A percentile compares a stretch with the other conserved stretches of the same genome.
phyloP scores from a whole-genome alignment of 2,797 vertebrate genomes.

The Gambelia wislizenii region DNA sequence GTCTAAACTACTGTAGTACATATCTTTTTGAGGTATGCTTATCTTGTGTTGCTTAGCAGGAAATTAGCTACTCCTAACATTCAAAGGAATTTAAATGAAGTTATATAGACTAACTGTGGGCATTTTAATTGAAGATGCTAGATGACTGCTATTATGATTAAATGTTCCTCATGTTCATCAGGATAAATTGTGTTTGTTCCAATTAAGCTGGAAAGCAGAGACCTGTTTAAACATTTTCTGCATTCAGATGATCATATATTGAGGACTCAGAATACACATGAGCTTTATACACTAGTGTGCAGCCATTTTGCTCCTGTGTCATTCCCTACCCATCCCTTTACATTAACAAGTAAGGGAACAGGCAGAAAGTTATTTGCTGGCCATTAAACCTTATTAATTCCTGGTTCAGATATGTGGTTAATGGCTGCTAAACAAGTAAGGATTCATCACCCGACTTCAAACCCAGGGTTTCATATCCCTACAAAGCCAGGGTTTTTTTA shows the following conservation, averaged over 20 bases:
- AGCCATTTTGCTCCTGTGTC: neutral
- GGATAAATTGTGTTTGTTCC: conserved; percentile 19
- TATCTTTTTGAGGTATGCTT: accelerated
- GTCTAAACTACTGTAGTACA: neutral
- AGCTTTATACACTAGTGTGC: neutral
- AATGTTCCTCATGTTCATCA: neutral
- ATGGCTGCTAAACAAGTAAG: neutral
- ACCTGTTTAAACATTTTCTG: neutral
- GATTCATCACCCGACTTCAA: neutral
- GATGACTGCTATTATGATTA: conserved; percentile 39
- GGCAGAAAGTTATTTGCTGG: neutral
- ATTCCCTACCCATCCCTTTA: neutral
- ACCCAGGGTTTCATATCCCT: neutral
- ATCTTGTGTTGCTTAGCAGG: accelerated
- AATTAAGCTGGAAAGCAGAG: conserved; percentile 12
- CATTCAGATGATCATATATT: neutral
- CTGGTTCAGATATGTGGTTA: neutral
- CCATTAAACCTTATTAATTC: neutral
- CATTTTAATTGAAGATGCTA: neutral
- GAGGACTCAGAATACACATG: neutral
- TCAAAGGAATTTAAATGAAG: neutral
- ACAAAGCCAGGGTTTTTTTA: neutral
- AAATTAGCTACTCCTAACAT: conserved; percentile 7
- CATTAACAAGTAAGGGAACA: neutral
- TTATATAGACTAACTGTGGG: conserved; percentile 20